Evolutionary conservation across 1,140 invertebrate genomes (phyloP).

Genomic region (Platyura marginata): DNA sequence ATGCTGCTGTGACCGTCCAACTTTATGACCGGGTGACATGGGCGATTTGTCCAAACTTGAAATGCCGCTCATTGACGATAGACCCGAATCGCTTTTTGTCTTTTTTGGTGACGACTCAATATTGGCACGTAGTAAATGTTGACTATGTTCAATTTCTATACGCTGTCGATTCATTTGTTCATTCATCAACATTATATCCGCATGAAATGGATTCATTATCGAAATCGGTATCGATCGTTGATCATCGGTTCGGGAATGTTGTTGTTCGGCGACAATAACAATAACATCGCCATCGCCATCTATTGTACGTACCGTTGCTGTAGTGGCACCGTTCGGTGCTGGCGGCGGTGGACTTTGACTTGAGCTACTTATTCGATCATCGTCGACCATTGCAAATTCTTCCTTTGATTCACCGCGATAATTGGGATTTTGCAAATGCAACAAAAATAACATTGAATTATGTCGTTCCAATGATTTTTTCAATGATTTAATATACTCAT

Average conservation of each 20-base stretch:
- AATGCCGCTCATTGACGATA: conserved; percentile 72
- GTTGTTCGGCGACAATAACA: background rate
- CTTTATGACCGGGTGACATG: conserved; percentile 32
- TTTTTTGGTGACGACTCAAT: conserved; percentile 44
- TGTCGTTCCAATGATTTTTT: conserved; percentile 19
- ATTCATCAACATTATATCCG: conserved; percentile 3
- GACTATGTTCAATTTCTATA: background rate
- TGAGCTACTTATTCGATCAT: conserved; percentile 10
- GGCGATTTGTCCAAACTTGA: conserved; percentile 69
- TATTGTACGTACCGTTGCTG: conserved; percentile 2
- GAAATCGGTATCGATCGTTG: background rate
- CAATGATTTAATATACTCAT: conserved; percentile 21
- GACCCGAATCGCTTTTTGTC: conserved; percentile 54
- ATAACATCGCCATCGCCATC: background rate
- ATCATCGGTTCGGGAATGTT: background rate
- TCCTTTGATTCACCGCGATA: conserved; percentile 4
- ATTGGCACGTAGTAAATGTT: background rate
- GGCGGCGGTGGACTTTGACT: conserved; percentile 56
- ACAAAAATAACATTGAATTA: conserved; percentile 20
- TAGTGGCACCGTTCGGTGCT: conserved; percentile 33
- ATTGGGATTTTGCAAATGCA: conserved; percentile 21
- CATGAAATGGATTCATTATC: conserved; percentile 8
- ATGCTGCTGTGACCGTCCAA: conserved; percentile 5
- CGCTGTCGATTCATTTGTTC: background rate
- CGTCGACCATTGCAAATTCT: conserved; percentile 4